Base-by-base conservation (phyloP, 2,888 invertebrate genomes). In the Erebia palarica region DNA sequence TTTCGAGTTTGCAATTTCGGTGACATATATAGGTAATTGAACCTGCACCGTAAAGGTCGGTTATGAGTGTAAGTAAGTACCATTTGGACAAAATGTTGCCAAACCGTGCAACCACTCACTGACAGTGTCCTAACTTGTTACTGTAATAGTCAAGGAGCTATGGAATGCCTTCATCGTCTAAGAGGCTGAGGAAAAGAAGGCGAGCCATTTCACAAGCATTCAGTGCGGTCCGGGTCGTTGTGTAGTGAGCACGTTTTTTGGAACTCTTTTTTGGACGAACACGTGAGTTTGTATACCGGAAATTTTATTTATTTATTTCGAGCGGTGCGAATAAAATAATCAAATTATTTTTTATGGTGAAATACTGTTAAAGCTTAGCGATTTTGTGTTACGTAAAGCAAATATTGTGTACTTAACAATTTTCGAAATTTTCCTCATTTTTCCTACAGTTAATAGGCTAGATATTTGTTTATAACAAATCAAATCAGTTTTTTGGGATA, bases 221-320 rank as follows among this genome's bases (percentile, higher is more conserved):
- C 86, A 89, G 87, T 88, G 74, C 72, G 59, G 72, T 71, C 67
- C 78, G 72, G 77, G 66, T 69, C 81, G 82, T 78, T 65, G 79
- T 77, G 79, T 75, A 69, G 78, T 76, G 76, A 78, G 79, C 73
- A 80, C 83, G 82, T 78, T 76, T 64, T 36, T 36, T 44, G 13
- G 47, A 16, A 69, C 9, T 59, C 42, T 36, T 63, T 66, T 66
- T 51, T n/a, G 53, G 51, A 65, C 73, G 65, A 16, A 69, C 63
- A 67, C 14, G 74, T 73, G 68, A 74, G 73, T 70, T 71, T 18
- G 27, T 67, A 13, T 59, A n/a, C 14, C 18, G 27, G n/a, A 14
- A 9, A 10, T 14, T 36, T 36, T n/a, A 44, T 44, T 21, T 21
- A 13, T 64, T 65, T n/a, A 51, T n/a, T 36, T 4, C 10, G 42